phyloP scores from a whole-genome alignment of 1,140 invertebrate genomes.

The Carcinoscorpius rotundicauda region DNA sequence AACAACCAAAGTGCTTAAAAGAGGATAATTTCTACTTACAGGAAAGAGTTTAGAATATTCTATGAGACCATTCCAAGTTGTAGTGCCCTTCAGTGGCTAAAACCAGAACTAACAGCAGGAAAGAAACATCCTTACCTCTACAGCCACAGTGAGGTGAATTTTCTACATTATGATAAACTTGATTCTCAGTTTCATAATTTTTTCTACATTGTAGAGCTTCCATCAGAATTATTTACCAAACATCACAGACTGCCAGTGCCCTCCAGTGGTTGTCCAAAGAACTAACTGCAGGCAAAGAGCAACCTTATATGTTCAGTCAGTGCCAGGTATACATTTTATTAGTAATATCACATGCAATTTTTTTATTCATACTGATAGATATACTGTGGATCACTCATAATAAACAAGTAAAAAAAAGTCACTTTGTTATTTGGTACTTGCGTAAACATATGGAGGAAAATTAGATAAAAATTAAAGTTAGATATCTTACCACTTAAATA shows the following conservation, averaged over 20 bases:
- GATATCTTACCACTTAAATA: no score
- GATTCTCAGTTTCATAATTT: no score
- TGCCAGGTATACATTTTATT: slow-evolving; percentile 51
- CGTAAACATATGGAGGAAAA: no score
- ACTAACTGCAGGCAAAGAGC: slow-evolving; percentile 73
- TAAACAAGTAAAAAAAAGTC: no score
- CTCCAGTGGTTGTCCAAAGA: slow-evolving; percentile 77
- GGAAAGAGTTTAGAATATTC: slow-evolving; percentile 47
- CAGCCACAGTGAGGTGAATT: slow-evolving; percentile 75
- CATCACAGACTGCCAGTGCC: slow-evolving; percentile 57
- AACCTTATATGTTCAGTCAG: slow-evolving; percentile 86
- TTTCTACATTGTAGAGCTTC: no score
- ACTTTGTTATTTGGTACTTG: no score
- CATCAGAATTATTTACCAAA: slow-evolving; percentile 58
- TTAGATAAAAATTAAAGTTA: no score
- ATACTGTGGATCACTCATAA: no score
- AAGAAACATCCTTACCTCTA: slow-evolving; percentile 77
- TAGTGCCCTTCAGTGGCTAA: slow-evolving; percentile 78
- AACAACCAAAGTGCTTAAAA: background rate
- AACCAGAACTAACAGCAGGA: slow-evolving; percentile 70
- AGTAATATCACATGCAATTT: no score
- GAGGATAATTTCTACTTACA: slow-evolving; percentile 2
- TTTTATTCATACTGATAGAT: no score
- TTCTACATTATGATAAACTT: no score
- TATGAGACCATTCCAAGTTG: slow-evolving; percentile 60